These are phyloP conservation scores for Smutsia gigantea DNA, from an alignment of 2,797 vertebrate genomes.

Conservation along the genomic window DNA sequence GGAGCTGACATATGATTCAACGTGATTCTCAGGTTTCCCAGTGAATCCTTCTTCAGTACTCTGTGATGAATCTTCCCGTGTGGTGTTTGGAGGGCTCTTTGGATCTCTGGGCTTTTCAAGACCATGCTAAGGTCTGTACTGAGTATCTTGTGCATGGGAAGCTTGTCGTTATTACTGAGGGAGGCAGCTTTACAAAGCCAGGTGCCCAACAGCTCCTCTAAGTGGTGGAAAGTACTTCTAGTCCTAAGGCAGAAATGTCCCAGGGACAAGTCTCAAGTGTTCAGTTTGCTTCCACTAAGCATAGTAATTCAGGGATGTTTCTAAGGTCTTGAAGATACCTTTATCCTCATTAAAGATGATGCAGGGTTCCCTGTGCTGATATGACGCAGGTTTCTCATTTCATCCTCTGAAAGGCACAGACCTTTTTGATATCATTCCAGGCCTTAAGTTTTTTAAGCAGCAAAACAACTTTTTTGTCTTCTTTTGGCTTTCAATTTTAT, in stretches of 20 bases:
- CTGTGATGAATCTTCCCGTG: too few species aligned
- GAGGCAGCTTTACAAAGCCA: conserved; percentile 77
- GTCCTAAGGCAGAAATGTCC: too few species aligned
- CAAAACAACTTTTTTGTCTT: too few species aligned
- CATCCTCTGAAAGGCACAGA: conserved; percentile 94
- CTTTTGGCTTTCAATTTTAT: conserved; percentile 53
- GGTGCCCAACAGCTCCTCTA: too few species aligned
- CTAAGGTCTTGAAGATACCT: too few species aligned
- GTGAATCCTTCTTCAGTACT: not conserved
- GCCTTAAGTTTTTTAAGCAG: conserved; percentile 89
- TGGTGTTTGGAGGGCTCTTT: too few species aligned
- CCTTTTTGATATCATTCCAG: conserved; percentile 90
- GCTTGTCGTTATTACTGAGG: conserved; percentile 91
- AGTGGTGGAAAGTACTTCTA: not conserved
- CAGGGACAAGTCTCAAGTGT: too few species aligned
- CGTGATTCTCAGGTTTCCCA: not conserved
- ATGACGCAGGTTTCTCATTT: conserved; percentile 93
- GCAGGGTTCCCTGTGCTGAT: conserved; percentile 64
- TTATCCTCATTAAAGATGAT: not conserved
- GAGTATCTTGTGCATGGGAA: conserved; percentile 88
- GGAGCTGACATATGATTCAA: not conserved
- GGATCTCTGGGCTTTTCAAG: too few species aligned
- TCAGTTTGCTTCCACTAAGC: too few species aligned
- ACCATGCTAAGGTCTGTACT: conserved; percentile 89
- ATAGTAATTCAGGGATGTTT: too few species aligned